phyloP scores from a whole-genome alignment of 2,797 vertebrate genomes.

The Moxostoma hubbsi region DNA sequence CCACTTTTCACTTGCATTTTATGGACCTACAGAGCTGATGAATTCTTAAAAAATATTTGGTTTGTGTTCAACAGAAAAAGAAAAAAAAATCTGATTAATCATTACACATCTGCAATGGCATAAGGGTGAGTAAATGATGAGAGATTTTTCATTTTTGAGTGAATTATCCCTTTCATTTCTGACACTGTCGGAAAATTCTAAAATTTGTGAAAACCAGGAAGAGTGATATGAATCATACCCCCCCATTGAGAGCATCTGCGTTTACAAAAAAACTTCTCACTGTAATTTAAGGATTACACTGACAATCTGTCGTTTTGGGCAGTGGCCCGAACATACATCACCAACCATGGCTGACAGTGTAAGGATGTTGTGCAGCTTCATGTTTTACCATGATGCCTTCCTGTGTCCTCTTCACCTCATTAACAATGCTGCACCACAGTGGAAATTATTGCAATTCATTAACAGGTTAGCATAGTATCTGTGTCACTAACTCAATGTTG shows the following conservation, averaged over 20 bases:
- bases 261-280: slow-evolving; percentile 18
- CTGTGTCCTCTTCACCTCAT: slow-evolving; percentile 50
- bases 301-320: slow-evolving; percentile 18
- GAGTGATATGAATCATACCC: slow-evolving; percentile 11
- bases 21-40: too few relatives aligned
- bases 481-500: slow-evolving; percentile 36
- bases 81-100: too few relatives aligned
- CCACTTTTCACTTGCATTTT: too few relatives aligned
- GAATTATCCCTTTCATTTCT: too few relatives aligned
- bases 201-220: background rate
- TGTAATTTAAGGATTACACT: slow-evolving; percentile 32
- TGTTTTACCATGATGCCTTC: slow-evolving; percentile 18
- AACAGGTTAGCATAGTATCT: slow-evolving; percentile 50
- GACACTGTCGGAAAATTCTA: too few relatives aligned
- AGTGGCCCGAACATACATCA: background rate
- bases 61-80: too few relatives aligned
- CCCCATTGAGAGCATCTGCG: slow-evolving; percentile 4
- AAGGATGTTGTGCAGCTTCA: slow-evolving; percentile 11
- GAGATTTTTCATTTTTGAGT: too few relatives aligned
- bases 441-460: slow-evolving; percentile 55
- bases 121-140: too few relatives aligned
- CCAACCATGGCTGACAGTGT: slow-evolving; percentile 18
- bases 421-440: slow-evolving; percentile 31
- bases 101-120: too few relatives aligned
- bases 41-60: too few relatives aligned